Evolutionary conservation across 1,140 invertebrate genomes (phyloP), one percentile per base, ranked within the genome.

Genomic region (Cotesia typhae): DNA sequence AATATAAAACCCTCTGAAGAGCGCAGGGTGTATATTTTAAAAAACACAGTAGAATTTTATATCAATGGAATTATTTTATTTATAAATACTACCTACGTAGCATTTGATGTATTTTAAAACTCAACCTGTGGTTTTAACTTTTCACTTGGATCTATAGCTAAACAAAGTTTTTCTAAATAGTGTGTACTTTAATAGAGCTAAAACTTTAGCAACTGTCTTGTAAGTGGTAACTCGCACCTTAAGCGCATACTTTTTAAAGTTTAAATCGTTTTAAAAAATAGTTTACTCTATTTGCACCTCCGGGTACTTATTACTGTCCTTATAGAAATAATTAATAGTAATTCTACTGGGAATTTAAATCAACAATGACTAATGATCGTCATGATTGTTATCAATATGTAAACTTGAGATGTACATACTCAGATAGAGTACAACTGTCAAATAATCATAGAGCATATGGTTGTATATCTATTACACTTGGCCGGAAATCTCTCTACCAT

Each of bases 181-280:
- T 20, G 17, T 28, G 17, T 37, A 60, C 41, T 72, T 67, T 72
- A 72, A 72, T 72, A 72, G 66, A 72, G 65, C 57, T 47, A 60
- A 67, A 67, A 67, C 60, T 71, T 71, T 71, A 47, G 52, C 64
- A 53, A 70, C 59, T 61, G 57, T 61, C 57, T 36, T 59, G 35
- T 51, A 61, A 70, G 68, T 57, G 14, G 28, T 36, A 70, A 61
- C 37, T 67, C 36, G 65, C 35, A 67, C 65, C 28, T 41, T 55
- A 41, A 41, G 14, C 61, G 59, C 47, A 70, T 20, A 70, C 57
- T 35, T n/a, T 17, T 61, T n/a, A 70, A 70, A 70, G 4, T 60
- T 69, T 69, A 59, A 69, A 69, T 35, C 20, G 41, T 35, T 41
- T 60, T 53, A 47, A 7, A 9, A 47, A 10, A 6, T 47, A 47